A percentile compares a stretch with the other conserved stretches of the same genome.
Evolutionary conservation across 2,888 invertebrate genomes (phyloP).

Genomic region (Microctonus brassicae): DNA sequence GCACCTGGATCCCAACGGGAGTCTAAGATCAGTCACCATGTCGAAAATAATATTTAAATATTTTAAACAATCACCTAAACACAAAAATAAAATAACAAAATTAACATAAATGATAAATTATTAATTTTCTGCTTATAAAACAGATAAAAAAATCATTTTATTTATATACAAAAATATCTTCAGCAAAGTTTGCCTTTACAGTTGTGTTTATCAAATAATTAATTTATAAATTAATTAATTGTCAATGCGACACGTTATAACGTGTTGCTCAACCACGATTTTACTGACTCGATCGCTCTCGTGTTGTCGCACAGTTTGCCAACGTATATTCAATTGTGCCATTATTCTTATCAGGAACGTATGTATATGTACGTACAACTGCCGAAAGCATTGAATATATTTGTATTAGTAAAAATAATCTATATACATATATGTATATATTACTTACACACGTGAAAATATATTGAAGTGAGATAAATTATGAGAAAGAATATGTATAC

Average conservation of each 20-base stretch:
- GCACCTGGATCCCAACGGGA: constrained; percentile 72
- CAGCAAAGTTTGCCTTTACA: no score
- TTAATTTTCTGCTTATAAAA: no score
- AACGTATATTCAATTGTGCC: constrained; percentile 3
- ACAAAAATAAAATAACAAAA: no score
- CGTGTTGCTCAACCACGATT: constrained; percentile 1
- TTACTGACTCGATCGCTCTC: background rate
- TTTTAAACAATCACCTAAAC: constrained; percentile 11
- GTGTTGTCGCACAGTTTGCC: constrained; percentile 2
- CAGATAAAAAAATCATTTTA: no score
- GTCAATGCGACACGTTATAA: background rate
- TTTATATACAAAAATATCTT: no score
- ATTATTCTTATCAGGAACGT: constrained; percentile 26
- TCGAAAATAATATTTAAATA: constrained; percentile 27
- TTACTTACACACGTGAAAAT: background rate
- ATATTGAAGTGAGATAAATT: background rate
- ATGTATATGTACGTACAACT: no score
- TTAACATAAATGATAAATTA: no score
- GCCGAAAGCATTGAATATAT: background rate
- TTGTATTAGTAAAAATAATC: background rate
- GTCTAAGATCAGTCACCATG: constrained; percentile 53
- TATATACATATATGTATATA: background rate
- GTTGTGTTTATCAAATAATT: no score
- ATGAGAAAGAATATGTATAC: background rate
- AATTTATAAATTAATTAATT: no score